A percentile compares a stretch with the other conserved stretches of the same genome.
phyloP scores from a whole-genome alignment of 2,797 vertebrate genomes.

The Manis pentadactyla region DNA sequence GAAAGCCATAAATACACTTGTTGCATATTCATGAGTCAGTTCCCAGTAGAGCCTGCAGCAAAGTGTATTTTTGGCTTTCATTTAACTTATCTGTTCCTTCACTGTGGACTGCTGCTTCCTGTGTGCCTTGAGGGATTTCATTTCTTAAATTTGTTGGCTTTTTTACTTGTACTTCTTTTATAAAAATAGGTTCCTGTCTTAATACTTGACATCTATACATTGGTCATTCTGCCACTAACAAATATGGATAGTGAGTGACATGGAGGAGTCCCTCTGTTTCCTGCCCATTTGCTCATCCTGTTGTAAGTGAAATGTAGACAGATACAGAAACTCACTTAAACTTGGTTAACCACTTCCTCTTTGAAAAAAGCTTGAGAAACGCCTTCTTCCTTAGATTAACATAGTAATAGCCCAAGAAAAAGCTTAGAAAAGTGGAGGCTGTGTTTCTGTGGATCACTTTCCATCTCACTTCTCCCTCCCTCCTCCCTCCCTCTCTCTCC shows the following conservation, averaged over 20 bases:
- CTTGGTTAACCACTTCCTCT: slow-evolving; percentile 35
- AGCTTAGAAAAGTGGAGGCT: neutral
- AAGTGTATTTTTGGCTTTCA: slow-evolving; percentile 79
- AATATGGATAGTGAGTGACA: neutral
- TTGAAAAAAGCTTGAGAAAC: slow-evolving; percentile 31
- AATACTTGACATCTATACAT: slow-evolving; percentile 13
- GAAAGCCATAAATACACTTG: slow-evolving; percentile 76
- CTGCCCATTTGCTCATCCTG: neutral
- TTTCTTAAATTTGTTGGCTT: slow-evolving; percentile 70
- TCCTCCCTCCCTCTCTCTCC: accelerated
- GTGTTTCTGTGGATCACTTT: neutral
- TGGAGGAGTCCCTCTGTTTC: neutral
- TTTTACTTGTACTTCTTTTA: slow-evolving; percentile 66
- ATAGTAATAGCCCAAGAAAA: slow-evolving; percentile 6
- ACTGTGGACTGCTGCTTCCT: slow-evolving; percentile 67
- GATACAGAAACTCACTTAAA: neutral
- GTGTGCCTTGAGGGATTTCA: slow-evolving; percentile 62
- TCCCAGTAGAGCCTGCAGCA: slow-evolving; percentile 71
- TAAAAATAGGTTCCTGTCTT: slow-evolving; percentile 20
- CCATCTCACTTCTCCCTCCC: neutral
- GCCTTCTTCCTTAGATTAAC: slow-evolving; percentile 2
- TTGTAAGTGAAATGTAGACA: slow-evolving; percentile 7
- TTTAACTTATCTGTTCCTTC: slow-evolving; percentile 74
- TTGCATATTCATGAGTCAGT: slow-evolving; percentile 78
- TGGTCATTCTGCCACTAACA: slow-evolving; percentile 56